Base-by-base conservation (phyloP, 2,888 invertebrate species). In the Ophion obscuratus region DNA sequence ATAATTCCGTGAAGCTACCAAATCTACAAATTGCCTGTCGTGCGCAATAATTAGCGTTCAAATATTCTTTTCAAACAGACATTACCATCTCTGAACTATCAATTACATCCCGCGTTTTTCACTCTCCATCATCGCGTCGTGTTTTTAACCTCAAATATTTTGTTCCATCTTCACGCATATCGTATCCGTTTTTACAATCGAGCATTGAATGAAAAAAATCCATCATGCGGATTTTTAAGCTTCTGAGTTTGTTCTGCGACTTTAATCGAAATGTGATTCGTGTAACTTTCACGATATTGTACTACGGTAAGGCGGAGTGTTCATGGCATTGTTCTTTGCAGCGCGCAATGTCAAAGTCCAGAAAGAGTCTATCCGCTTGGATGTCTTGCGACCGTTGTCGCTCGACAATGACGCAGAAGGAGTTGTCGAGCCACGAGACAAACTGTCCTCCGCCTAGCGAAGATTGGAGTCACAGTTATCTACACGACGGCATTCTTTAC, bases 311-410 rank as follows among this genome's bases (percentile, higher is more conserved):
- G 9, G 40, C 40, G 40, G 4, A 40, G 40, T 6, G 40, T 53
- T 53, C 17, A 17, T 53, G 14, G 14, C 47, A 27, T 20, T 53
- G 14, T 64, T 64, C 27, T 14, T 59, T 76, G 24, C 31, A 73
- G 83, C 31, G 53, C 36, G 61, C 31, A 61, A 85, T 85, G 70
- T 92, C 93, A 20, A 96, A 96, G 94, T 92, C 92, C 82, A 94
- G 93, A 79, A 96, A 96, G 91, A 95, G 95, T 61, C 57, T 91
- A 84, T 94, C 95, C 2, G 92, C 95, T 7, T 97, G 96, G 96
- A 94, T 95, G 27, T 95, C 95, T 78, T 97, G 97, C 91, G 96
- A 96, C 66, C 94, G 94, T 61, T 97, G 97, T 91, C 93, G 94
- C 5, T 94, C 95, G 70, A 95, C 93, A 87, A 92, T 97, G 91